Evolutionary conservation across 2,797 vertebrate species (phyloP).

Genomic region (Apodemus agrarius): DNA sequence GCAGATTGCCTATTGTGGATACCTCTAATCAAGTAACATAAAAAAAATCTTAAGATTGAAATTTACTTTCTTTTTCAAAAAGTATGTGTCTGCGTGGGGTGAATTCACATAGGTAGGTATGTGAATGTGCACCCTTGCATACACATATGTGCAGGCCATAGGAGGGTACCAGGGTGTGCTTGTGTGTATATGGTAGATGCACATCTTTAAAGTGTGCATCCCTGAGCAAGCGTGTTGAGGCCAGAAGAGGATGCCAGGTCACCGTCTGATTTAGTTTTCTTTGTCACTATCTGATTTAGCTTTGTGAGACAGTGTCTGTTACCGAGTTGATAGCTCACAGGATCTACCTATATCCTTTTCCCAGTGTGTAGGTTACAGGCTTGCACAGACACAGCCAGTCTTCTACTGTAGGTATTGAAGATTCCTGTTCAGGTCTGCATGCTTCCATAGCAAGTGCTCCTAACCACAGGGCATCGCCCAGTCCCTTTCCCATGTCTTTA

Average conservation of each 20-base stretch:
- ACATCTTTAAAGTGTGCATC: background rate
- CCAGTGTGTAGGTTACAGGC: background rate
- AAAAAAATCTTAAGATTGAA: background rate
- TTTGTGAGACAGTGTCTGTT: background rate
- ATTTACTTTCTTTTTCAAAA: conserved; percentile 47
- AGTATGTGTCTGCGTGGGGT: background rate
- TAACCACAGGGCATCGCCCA: background rate
- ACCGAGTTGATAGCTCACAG: too few relatives aligned
- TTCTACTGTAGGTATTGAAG: background rate
- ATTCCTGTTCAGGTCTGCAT: background rate
- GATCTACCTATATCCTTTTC: background rate
- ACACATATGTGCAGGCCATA: background rate
- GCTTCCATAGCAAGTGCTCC: background rate
- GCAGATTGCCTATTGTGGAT: background rate
- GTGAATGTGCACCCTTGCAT: too few relatives aligned
- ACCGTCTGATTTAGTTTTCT: background rate
- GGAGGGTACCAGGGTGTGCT: background rate
- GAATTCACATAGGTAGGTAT: background rate
- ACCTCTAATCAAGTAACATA: conserved; percentile 25
- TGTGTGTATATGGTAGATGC: background rate
- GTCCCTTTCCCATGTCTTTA: background rate
- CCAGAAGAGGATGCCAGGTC: background rate
- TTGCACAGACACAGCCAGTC: background rate
- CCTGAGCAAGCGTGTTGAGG: background rate
- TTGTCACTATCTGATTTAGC: background rate